A percentile compares a stretch with the other conserved stretches of the same genome.
Conservation (phyloP, 35 echinoderm and acorn worm species). For the Lytechinus variegatus region DNA sequence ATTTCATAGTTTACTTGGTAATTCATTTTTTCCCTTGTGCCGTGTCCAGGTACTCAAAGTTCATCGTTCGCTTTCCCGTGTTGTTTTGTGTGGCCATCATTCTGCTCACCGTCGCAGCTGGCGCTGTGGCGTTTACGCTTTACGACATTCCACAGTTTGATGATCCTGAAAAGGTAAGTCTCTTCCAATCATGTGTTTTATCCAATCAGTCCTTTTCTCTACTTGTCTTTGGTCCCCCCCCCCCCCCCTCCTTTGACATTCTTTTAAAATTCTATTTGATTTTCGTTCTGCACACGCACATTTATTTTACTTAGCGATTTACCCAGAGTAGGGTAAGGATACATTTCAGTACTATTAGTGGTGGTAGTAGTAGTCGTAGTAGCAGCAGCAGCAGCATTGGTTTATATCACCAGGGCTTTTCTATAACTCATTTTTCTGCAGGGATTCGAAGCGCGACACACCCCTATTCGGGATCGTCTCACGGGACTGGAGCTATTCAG, state of each 20-base stretch:
- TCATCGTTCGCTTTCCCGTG: slow-evolving; percentile 41
- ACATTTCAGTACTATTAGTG: too few relatives aligned
- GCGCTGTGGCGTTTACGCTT: not conserved
- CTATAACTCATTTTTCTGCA: not conserved
- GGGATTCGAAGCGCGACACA: slow-evolving; percentile 20
- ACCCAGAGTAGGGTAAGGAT: too few relatives aligned
- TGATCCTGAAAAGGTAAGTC: slow-evolving; percentile 48
- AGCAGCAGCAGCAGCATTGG: too few relatives aligned
- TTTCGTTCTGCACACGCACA: too few relatives aligned
- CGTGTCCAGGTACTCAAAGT: slow-evolving; percentile 45
- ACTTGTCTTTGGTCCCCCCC: not conserved
- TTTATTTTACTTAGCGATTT: too few relatives aligned
- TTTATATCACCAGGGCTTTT: too few relatives aligned
- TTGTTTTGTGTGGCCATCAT: slow-evolving; percentile 38
- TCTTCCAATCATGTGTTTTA: too few relatives aligned
- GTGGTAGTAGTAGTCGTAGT: too few relatives aligned
- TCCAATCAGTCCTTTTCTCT: not conserved
- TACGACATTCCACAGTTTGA: slow-evolving; percentile 50
- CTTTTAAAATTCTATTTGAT: too few relatives aligned
- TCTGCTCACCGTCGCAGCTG: not conserved
- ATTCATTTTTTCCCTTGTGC: not conserved
- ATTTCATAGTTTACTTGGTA: too few relatives aligned
- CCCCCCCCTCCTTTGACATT: not conserved
- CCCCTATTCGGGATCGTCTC: not conserved
- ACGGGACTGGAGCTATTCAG: not conserved